phyloP scores from a whole-genome alignment of 1,140 invertebrate species.

The Rhyacophila brunnea region DNA sequence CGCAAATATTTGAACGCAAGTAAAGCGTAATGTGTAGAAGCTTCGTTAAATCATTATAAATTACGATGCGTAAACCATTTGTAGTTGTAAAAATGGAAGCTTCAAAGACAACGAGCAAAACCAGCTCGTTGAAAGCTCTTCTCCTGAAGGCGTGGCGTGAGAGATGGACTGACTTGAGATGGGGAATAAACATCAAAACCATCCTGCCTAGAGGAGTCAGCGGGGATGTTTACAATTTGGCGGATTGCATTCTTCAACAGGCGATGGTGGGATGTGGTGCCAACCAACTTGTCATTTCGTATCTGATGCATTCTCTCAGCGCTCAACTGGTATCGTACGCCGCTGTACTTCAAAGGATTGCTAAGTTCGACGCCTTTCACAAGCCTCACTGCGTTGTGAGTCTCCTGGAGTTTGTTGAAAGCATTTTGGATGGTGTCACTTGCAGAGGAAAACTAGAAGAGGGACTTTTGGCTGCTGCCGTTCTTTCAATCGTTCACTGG shows the following conservation, averaged over 20 bases:
- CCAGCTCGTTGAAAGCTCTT: conserved; percentile 79
- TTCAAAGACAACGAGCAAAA: conserved; percentile 79
- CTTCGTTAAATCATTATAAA: background rate
- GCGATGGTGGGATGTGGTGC: conserved; percentile 88
- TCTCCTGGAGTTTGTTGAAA: conserved; percentile 81
- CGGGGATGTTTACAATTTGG: conserved; percentile 88
- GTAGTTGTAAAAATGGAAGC: conserved; percentile 55
- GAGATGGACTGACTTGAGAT: conserved; percentile 91
- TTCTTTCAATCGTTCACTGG: conserved; percentile 78
- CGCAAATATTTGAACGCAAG: background rate
- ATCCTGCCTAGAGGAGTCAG: conserved; percentile 82
- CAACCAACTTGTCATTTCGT: conserved; percentile 86
- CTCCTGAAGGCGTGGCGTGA: conserved; percentile 89
- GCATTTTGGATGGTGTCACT: conserved; percentile 68
- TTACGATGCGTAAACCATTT: conserved; percentile 31
- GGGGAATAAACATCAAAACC: conserved; percentile 93
- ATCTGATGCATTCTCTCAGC: conserved; percentile 87
- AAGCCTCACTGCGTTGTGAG: conserved; percentile 87
- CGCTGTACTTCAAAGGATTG: conserved; percentile 82
- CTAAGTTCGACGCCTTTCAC: conserved; percentile 84
- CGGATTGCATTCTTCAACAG: conserved; percentile 90
- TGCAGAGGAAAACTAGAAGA: conserved; percentile 79
- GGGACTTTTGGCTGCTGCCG: conserved; percentile 69
- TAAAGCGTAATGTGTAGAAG: background rate
- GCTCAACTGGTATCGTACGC: conserved; percentile 88